A percentile compares a stretch with the other conserved stretches of the same genome.
These are phyloP conservation scores for Andrena camellia DNA, from an alignment of 2,888 invertebrate species.

Conservation along the genomic window DNA sequence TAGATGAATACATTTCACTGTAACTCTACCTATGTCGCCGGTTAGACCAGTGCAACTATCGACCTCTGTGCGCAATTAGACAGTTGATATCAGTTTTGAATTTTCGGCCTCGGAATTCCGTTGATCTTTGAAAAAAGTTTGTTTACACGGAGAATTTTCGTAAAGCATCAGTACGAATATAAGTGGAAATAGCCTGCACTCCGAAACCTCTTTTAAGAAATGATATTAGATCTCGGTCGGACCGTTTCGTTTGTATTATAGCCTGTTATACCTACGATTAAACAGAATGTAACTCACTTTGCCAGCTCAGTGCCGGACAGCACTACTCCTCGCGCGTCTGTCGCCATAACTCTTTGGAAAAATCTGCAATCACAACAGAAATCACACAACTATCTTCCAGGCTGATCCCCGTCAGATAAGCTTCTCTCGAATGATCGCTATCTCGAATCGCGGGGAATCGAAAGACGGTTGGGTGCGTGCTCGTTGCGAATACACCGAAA, in stretches of 20 bases:
- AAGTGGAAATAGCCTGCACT: background rate
- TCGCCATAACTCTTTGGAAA: conserved; percentile 77
- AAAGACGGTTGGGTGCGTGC: background rate
- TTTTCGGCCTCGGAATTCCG: background rate
- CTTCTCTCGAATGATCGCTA: background rate
- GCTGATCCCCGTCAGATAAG: background rate
- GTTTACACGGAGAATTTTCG: background rate
- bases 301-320: conserved; percentile 90
- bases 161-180: background rate
- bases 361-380: conserved; percentile 66
- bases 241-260: background rate
- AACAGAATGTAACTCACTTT: conserved; percentile 86
- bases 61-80: background rate
- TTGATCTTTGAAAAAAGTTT: background rate
- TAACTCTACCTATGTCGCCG: background rate
- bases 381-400: background rate
- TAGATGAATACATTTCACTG: background rate
- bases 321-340: conserved; percentile 78
- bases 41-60: conserved; percentile 6
- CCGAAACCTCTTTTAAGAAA: too few species aligned
- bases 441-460: conserved; percentile 1
- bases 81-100: background rate
- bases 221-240: background rate
- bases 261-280: background rate
- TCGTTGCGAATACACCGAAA: conserved; percentile 46